Conservation (phyloP, 2,888 invertebrate species). For the Cephus runcator region DNA sequence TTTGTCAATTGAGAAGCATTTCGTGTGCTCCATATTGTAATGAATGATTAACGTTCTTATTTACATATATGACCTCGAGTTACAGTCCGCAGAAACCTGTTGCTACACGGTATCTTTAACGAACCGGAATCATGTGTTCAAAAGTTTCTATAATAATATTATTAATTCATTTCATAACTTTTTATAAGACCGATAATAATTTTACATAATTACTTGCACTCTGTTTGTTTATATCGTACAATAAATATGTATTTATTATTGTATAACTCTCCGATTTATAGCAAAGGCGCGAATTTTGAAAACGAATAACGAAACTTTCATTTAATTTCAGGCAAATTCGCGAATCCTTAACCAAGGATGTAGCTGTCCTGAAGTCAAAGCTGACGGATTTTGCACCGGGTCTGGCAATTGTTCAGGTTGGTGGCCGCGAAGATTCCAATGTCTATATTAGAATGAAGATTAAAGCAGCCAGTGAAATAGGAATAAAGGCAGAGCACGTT, state of each 20-base stretch:
- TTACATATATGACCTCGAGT: neutral
- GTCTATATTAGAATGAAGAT: slow-evolving; percentile 98
- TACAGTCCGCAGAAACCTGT: neutral
- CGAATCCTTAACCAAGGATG: slow-evolving; percentile 75
- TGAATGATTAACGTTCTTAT: neutral
- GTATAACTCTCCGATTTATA: neutral
- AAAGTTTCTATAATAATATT: neutral
- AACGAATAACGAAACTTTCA: neutral
- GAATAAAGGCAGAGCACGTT: slow-evolving; percentile 84
- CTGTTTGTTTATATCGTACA: neutral
- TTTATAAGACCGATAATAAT: neutral
- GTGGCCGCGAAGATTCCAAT: slow-evolving; percentile 95
- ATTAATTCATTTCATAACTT: neutral
- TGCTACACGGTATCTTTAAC: neutral
- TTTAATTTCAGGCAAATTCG: slow-evolving; percentile 75
- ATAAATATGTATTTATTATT: neutral
- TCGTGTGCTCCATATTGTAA: neutral
- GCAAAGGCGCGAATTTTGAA: slow-evolving; percentile 14
- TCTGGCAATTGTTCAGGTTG: slow-evolving; percentile 95
- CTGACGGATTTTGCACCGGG: slow-evolving; percentile 77
- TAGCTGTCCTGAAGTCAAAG: slow-evolving; percentile 69
- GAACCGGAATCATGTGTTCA: neutral
- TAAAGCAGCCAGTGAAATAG: slow-evolving; percentile 90
- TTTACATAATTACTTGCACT: neutral
- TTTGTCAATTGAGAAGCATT: neutral